Percentiles rank a stretch among this genome's conserved stretches.
These are phyloP conservation scores for Petromus typicus DNA, from an alignment of 2,113 vertebrate genomes.

Conservation along the genomic window DNA sequence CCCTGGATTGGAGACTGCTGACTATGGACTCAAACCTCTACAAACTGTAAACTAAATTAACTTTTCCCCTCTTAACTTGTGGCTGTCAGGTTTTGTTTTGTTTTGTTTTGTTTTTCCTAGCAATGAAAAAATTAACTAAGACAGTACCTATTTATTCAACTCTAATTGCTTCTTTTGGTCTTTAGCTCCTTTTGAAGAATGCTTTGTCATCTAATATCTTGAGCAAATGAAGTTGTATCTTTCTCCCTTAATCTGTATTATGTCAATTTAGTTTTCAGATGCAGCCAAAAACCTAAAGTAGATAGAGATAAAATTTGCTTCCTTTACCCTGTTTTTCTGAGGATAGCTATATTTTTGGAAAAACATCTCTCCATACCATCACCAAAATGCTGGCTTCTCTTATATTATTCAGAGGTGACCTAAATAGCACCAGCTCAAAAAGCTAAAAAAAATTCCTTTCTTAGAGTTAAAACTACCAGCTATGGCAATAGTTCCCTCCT, in stretches of 20 bases:
- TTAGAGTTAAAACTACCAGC: background rate
- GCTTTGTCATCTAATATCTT: background rate
- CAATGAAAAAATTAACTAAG: background rate
- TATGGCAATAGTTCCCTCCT: background rate
- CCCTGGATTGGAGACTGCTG: background rate
- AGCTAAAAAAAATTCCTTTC: background rate
- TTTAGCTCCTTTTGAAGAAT: background rate
- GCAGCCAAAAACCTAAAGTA: background rate
- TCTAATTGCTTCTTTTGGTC: background rate
- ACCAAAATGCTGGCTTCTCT: background rate
- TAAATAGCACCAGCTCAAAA: constrained; percentile 19
- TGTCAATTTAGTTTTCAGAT: background rate
- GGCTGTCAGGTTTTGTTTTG: background rate
- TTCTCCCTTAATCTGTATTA: background rate
- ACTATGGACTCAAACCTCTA: background rate
- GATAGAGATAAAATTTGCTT: background rate
- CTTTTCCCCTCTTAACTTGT: background rate
- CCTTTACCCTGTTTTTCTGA: background rate
- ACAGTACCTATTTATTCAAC: background rate
- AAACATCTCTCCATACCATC: background rate
- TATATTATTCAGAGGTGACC: constrained; percentile 8
- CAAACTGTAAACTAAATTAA: background rate
- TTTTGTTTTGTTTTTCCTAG: background rate
- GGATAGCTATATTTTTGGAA: background rate
- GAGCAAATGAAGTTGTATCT: background rate